Base-by-base conservation (phyloP, 2,888 invertebrate species). In the Trypoxylon attenuatum region DNA sequence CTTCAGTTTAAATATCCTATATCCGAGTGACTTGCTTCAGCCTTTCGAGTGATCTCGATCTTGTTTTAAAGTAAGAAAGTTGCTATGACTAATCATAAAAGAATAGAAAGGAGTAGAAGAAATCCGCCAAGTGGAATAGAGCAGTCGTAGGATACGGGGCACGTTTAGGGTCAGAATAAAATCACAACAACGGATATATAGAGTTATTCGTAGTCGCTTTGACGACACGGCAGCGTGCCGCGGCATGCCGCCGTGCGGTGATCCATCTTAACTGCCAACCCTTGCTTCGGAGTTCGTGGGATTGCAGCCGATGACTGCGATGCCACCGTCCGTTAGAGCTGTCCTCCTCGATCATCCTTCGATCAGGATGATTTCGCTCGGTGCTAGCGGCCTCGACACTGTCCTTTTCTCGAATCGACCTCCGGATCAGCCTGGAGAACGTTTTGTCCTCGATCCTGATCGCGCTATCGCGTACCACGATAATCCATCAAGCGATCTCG, bases 211-310 rank as follows among this genome's bases (percentile, higher is more conserved):
- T 72, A 59, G 71, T 64, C 68, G 73, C 81, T 81, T 81, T 78
- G 81, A 80, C 72, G 78, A 78, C 73, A 73, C 70, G 49, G 8
- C 33, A 5, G 33, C 33, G 33, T 13, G 33, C 33, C 33, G 33
- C 51, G 52, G 56, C 51, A 49, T 60, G 69, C 76, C 74, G 76
- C 77, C n/a, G n/a, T n/a, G 13, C 52, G 78, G 82, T 82, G 81
- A 83, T 83, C 82, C 80, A 83, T 83, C 84, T 82, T 82, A 78
- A 67, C 80, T 82, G 81, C 79, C 82, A 82, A 70, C 67, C 60
- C 69, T 65, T 73, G 50, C 66, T 33, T 60, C 58, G 21, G 23
- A 18, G 18, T 5, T 54, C 62, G 71, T 64, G 60, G 71, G 68
- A 71, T 60, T 66, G 73, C 66, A 72, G 64, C 59, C 75, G 73